Evolutionary conservation across 2,888 invertebrate genomes (phyloP), one percentile per base, ranked within the genome.

Genomic region (Drosophila aldrichi): DNA sequence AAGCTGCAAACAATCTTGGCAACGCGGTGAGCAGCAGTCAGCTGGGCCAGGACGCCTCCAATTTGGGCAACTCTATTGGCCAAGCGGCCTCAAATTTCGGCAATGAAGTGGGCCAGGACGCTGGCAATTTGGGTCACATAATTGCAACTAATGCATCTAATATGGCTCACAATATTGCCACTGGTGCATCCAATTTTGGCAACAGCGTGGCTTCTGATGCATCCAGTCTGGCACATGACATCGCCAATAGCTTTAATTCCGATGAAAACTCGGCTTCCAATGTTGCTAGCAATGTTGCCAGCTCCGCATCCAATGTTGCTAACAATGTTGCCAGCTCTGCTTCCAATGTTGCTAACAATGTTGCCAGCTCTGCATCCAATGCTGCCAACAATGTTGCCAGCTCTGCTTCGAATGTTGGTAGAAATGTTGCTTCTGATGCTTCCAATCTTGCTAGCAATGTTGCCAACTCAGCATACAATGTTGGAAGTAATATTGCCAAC

Each of bases 61-160:
- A 58, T 8, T 61, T 77, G 49, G 81, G 84, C n/a, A 70, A 61
- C 18, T 62, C 62, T 7, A 29, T 87, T 18, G 75, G 72, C 12
- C 44, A 87, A 16, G 88, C 75, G 9, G 85, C 79, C n/a, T 57
- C 75, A 7, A 48, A 64, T 3, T 70, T 82, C 10, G 81, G 82
- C 10, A 38, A 84, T 0, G 52, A 79, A 10, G 49, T 71, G 36
- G 77, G 59, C 9, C 59, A 77, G 20, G 36, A 32, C 14, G 41
- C 60, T 6, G 18, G 25, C 36, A 38, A 60, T 20, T 18, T 40
- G 1, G 54, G 22, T 14, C 44, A 54, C 32, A 22, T 18, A 5
- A n/a, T 74, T 22, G 57, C 34, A 12, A 18, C 18, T 32, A 41
- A 54, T 34, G 16, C 36, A 34, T 34, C 48, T n/a, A 41, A 29